Percentiles rank a stretch among this genome's conserved stretches.
phyloP scores from a whole-genome alignment of 2,888 invertebrate species.

The Pilophorus perplexus region DNA sequence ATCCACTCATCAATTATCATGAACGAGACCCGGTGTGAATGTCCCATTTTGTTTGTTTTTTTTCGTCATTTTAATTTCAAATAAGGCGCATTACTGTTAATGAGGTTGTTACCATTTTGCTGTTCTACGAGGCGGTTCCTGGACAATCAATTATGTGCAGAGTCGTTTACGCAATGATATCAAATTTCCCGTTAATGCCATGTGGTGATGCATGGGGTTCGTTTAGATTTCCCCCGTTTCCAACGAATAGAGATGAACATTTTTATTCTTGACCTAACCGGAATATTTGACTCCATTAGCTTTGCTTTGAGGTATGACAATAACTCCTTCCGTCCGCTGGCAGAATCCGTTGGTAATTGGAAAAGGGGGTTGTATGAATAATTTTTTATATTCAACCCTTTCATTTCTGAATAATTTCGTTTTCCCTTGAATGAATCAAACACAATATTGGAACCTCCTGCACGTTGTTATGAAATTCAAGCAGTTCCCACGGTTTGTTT shows the following conservation, averaged over 20 bases:
- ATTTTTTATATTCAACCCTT: too few relatives aligned
- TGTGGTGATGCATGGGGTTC: too few relatives aligned
- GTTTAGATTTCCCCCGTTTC: background rate
- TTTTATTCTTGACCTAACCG: background rate
- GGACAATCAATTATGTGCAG: constrained; percentile 2
- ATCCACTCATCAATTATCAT: too few relatives aligned
- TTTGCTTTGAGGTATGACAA: constrained; percentile 8
- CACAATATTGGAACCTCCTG: too few relatives aligned
- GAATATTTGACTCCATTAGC: background rate
- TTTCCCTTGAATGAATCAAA: too few relatives aligned
- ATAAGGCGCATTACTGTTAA: constrained; percentile 7
- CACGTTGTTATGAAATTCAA: too few relatives aligned
- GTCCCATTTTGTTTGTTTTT: too few relatives aligned
- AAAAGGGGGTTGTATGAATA: too few relatives aligned
- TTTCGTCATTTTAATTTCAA: constrained; percentile 2
- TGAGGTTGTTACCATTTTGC: constrained; percentile 23
- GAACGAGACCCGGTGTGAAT: too few relatives aligned
- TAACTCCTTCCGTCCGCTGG: constrained; percentile 9
- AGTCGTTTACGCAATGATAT: background rate
- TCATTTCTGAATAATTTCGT: too few relatives aligned
- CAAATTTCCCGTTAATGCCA: background rate
- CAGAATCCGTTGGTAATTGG: too few relatives aligned
- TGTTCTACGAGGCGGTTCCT: constrained; percentile 10
- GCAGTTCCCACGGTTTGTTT: too few relatives aligned
- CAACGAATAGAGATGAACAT: background rate